Evolutionary conservation across 2,113 vertebrate genomes (phyloP), one percentile per base, ranked within the genome.

Genomic region (Tinamus guttatus): DNA sequence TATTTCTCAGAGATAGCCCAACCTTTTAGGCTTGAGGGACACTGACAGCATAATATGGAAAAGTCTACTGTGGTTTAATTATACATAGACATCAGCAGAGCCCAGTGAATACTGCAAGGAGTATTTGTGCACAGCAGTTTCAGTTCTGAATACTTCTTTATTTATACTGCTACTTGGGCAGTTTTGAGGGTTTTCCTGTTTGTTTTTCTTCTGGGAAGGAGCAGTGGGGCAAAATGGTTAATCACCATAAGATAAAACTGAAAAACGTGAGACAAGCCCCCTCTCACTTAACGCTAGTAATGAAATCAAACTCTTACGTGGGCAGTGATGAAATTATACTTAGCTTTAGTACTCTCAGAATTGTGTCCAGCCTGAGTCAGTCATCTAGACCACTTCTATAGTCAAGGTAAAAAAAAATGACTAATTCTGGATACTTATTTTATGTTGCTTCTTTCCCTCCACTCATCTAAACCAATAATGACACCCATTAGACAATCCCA

Each of bases 91-190:
- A 76, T 45, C 45, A 86, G 45, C 47, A 78, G 60, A 93, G 16
- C 30, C 0, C 3, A 88, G 64, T 43, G 62, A 90, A 71, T 56
- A 38, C 41, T 84, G 69, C 77, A 92, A 92, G 68, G 40, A 86
- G 3, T n/a, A 45, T 84, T 90, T 93, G 49, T 86, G 76, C n/a
- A 74, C 40, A 87, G 82, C 40, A 36, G 15, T 78, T 83, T 81
- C 51, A 27, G 9, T 81, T 83, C 60, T 81, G 71, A 93, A 84
- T 63, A 90, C 19, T 15, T 90, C 60, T 93, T 91, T 90, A 78
- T 90, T 92, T 2, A 1, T 63, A 65, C 64, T 62, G 43, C 38
- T 82, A 52, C 3, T 4, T 30, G 69, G 36, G 30, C 30, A 93
- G 40, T 65, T 89, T 36, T 64, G 52, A 80, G 28, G 38, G 9